phyloP scores from a whole-genome alignment of 2,113 vertebrate genomes.

The Aplodontia rufa region DNA sequence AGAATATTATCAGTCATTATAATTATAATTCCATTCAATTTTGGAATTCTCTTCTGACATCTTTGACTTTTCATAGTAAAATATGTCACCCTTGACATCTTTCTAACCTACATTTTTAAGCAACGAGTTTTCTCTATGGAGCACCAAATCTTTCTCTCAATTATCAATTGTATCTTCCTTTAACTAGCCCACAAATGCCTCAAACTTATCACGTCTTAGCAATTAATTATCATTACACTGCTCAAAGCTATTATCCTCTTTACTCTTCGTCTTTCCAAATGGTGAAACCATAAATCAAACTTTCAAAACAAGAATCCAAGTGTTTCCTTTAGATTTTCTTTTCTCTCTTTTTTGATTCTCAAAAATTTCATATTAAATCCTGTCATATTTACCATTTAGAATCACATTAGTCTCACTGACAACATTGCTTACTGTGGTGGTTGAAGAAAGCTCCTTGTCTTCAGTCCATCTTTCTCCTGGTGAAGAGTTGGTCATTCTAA shows the following conservation, averaged over 20 bases:
- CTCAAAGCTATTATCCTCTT: neutral
- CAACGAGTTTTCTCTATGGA: neutral
- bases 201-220: neutral
- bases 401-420: neutral
- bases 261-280: neutral
- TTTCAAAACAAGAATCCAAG: neutral
- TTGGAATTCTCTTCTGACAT: neutral
- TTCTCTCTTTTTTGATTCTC: neutral
- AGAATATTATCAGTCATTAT: neutral
- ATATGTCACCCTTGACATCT: neutral
- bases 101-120: neutral
- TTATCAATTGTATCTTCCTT: neutral
- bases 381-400: neutral
- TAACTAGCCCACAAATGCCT: neutral
- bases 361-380: neutral
- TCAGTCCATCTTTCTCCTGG: neutral
- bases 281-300: neutral
- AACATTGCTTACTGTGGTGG: neutral
- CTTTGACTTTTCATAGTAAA: neutral
- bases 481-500: neutral
- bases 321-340: neutral
- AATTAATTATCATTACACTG: neutral
- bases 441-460: neutral
- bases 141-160: neutral
- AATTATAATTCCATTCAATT: neutral